Percentiles rank a stretch among this genome's conserved stretches.
Conservation (phyloP, 2,797 vertebrate species). For the Mionectes olivaceus region DNA sequence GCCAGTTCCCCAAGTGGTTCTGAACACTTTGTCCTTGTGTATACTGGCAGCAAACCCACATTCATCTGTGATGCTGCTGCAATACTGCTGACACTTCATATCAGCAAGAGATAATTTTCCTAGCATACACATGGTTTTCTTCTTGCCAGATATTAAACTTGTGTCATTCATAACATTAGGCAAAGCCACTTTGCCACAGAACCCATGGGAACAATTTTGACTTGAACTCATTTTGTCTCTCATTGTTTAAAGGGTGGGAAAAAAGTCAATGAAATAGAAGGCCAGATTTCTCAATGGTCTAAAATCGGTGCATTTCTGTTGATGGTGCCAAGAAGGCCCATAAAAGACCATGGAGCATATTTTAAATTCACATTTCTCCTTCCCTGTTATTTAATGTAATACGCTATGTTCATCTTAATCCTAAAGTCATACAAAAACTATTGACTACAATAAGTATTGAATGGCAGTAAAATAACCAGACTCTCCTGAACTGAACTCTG, state of each 20-base stretch:
- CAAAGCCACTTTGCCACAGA: background rate
- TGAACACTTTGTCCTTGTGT: slow-evolving; percentile 7
- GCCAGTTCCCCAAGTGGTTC: background rate
- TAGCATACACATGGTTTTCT: background rate
- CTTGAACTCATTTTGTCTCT: background rate
- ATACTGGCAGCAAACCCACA: slow-evolving; percentile 16
- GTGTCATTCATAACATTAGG: background rate
- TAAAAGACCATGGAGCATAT: background rate
- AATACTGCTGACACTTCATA: slow-evolving; percentile 15
- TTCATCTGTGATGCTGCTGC: background rate
- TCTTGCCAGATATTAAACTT: slow-evolving; percentile 1
- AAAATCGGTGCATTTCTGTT: background rate
- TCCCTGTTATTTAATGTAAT: background rate
- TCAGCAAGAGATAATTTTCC: slow-evolving; percentile 47
- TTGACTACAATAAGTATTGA: background rate
- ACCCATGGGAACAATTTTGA: background rate
- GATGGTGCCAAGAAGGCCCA: background rate
- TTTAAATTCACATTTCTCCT: background rate
- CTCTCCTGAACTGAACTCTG: background rate
- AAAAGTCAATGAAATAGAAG: background rate
- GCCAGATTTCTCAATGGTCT: background rate
- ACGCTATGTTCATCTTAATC: background rate
- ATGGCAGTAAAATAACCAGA: background rate
- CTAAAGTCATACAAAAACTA: background rate
- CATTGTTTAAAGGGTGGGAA: background rate